A percentile compares a stretch with the other conserved stretches of the same genome.
phyloP scores from a whole-genome alignment of 64 coral and sea anemone species.

The Montipora efflorescens region DNA sequence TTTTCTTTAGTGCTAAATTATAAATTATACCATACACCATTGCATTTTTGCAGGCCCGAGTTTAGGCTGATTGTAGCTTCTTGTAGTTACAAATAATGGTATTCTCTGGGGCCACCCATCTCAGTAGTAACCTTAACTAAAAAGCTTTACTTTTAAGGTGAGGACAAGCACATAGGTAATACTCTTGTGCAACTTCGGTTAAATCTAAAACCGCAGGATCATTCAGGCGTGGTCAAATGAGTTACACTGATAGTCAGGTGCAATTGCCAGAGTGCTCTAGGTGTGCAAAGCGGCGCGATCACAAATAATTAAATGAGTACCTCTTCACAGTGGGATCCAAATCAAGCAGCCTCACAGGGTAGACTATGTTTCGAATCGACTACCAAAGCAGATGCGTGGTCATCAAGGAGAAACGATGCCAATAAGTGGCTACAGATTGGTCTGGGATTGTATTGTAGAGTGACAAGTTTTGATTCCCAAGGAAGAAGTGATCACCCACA shows the following conservation, averaged over 20 bases:
- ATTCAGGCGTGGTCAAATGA: too few relatives aligned
- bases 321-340: background rate
- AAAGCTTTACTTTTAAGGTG: too few relatives aligned
- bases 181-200: too few relatives aligned
- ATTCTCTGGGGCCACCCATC: too few relatives aligned
- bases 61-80: too few relatives aligned
- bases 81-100: too few relatives aligned
- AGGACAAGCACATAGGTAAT: too few relatives aligned
- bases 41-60: too few relatives aligned
- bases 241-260: too few relatives aligned
- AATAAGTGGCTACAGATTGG: slow-evolving; percentile 27
- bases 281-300: slow-evolving; percentile 2
- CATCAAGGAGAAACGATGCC: background rate
- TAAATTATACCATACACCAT: background rate
- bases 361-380: background rate
- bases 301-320: background rate
- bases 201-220: too few relatives aligned
- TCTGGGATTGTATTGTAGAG: background rate
- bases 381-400: background rate
- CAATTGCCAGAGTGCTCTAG: background rate
- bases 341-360: background rate
- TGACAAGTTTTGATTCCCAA: background rate
- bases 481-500: background rate
- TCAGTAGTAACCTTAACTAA: too few relatives aligned
- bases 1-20: too few relatives aligned